Evolutionary conservation across 2,797 vertebrate species (phyloP).

Genomic region (Pristis pectinata): DNA sequence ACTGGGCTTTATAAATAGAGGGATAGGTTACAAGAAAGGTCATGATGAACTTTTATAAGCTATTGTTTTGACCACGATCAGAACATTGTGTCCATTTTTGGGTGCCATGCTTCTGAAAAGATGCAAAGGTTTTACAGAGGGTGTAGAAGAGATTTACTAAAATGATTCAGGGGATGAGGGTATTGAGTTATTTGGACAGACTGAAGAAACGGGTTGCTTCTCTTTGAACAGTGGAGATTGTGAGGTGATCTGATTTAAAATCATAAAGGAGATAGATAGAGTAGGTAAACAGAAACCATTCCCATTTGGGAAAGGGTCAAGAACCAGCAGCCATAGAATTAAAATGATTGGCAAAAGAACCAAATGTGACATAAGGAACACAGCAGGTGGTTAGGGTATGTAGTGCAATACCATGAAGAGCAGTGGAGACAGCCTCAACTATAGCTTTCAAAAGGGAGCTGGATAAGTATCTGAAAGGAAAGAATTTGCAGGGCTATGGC

Average conservation of each 20-base stretch:
- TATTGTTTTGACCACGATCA: no score
- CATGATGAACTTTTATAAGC: no score
- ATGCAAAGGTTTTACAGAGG: background rate
- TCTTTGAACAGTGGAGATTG: background rate
- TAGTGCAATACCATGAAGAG: no score
- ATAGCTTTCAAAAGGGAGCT: no score
- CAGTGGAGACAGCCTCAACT: no score
- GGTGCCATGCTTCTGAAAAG: background rate
- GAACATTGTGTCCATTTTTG: no score
- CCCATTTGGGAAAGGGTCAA: background rate
- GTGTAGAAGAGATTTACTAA: background rate
- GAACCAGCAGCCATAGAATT: background rate
- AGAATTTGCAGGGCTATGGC: no score
- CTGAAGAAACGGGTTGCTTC: background rate
- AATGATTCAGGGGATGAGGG: background rate
- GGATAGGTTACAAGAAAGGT: no score
- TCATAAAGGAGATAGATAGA: background rate
- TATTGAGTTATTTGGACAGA: background rate
- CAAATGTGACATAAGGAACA: no score
- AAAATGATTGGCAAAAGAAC: background rate
- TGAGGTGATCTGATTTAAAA: background rate
- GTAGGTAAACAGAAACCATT: background rate
- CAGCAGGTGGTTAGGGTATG: no score
- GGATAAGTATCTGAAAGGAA: no score
- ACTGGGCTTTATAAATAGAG: no score